A percentile compares a stretch with the other conserved stretches of the same genome.
Conservation (phyloP, 2,888 invertebrate genomes). For the Anagyrus pseudococci region DNA sequence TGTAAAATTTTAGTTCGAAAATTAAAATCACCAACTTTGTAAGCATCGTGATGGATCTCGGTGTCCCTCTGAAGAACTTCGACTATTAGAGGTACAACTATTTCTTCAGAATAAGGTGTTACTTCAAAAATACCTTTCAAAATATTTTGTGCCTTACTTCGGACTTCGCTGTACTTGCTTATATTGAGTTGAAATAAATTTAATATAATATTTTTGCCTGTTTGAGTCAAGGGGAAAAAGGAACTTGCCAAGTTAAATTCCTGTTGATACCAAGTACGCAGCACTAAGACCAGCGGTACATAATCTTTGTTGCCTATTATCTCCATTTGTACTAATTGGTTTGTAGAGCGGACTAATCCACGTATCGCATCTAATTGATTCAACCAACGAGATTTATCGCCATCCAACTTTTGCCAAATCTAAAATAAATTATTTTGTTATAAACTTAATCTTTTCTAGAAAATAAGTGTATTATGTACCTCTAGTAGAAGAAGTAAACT, state of each 20-base stretch:
- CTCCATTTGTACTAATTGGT: constrained; percentile 64
- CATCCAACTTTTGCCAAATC: constrained; percentile 11
- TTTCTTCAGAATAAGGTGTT: constrained; percentile 75
- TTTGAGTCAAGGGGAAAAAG: constrained; percentile 65
- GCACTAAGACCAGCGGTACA: constrained; percentile 42
- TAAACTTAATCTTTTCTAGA: not conserved
- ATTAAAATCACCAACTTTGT: constrained; percentile 64
- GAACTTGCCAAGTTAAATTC: constrained; percentile 59
- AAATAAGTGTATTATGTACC: constrained; percentile 2
- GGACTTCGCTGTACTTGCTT: constrained; percentile 74
- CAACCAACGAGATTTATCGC: not conserved
- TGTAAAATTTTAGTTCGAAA: not conserved
- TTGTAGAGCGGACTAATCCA: constrained; percentile 59
- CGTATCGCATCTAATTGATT: constrained; percentile 67
- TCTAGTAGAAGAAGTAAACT: constrained; percentile 62
- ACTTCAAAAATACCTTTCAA: constrained; percentile 70
- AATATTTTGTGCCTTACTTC: constrained; percentile 72
- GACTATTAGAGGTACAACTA: constrained; percentile 69
- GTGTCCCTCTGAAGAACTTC: constrained; percentile 70
- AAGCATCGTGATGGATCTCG: constrained; percentile 70
- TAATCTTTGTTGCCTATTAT: constrained; percentile 67
- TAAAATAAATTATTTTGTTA: constrained; percentile 3
- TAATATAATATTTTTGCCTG: constrained; percentile 68
- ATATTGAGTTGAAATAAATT: constrained; percentile 71
- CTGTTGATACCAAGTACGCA: constrained; percentile 49